phyloP scores from a whole-genome alignment of 2,888 invertebrate species.

The Doris montereyensis region DNA sequence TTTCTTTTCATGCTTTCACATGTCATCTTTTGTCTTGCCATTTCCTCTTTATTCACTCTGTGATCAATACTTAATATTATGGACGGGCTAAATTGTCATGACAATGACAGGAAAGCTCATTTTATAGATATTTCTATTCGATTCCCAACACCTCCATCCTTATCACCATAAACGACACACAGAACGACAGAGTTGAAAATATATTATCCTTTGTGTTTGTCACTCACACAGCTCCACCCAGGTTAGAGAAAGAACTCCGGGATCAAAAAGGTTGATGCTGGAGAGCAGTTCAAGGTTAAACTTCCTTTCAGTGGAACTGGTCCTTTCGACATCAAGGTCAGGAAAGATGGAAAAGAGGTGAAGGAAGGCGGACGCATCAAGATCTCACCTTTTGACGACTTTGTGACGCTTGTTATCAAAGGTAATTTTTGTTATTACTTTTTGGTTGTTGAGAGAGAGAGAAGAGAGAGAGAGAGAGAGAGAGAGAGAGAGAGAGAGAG shows the following conservation, averaged over 20 bases:
- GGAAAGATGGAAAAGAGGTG: slow-evolving; percentile 86
- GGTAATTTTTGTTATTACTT: slow-evolving; percentile 72
- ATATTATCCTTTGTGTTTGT: not conserved
- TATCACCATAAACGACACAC: too few relatives aligned
- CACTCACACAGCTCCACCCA: slow-evolving; percentile 75
- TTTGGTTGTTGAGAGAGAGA: too few relatives aligned
- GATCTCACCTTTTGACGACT: slow-evolving; percentile 88
- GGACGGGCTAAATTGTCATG: too few relatives aligned
- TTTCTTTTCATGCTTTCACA: too few relatives aligned
- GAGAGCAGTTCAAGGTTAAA: slow-evolving; percentile 98
- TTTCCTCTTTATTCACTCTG: not conserved
- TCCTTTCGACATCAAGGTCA: slow-evolving; percentile 90
- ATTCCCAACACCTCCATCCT: too few relatives aligned
- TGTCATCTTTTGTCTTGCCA: too few relatives aligned
- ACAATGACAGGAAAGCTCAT: too few relatives aligned
- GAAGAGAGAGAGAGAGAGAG: too few relatives aligned
- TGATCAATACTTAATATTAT: too few relatives aligned
- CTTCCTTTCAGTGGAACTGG: slow-evolving; percentile 97
- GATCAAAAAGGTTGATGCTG: slow-evolving; percentile 92
- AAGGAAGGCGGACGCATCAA: slow-evolving; percentile 71
- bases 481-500: too few relatives aligned
- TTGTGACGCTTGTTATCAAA: slow-evolving; percentile 94
- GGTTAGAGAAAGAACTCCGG: slow-evolving; percentile 91
- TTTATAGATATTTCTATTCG: too few relatives aligned
- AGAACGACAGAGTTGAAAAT: too few relatives aligned